Conservation (phyloP, 2,888 invertebrate genomes). For the Phyllotreta cruciferae region DNA sequence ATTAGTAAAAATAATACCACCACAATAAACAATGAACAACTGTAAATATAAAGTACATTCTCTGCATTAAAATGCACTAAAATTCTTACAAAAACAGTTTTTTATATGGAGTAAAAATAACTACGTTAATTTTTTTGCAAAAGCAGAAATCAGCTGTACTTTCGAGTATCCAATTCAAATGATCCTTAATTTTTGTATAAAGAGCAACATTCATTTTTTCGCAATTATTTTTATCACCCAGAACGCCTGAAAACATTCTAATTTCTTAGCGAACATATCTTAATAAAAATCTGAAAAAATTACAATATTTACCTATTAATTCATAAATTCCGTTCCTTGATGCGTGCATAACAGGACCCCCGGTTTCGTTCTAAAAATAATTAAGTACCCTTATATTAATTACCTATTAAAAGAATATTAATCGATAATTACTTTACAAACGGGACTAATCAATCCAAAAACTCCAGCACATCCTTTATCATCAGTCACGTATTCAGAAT, state of each 20-base stretch:
- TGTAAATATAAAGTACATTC: no score
- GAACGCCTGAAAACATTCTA: conserved; percentile 56
- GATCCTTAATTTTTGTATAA: conserved; percentile 63
- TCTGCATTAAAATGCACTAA: no score
- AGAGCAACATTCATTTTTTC: conserved; percentile 59
- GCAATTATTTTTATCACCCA: conserved; percentile 64
- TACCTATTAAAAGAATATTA: conserved; percentile 14
- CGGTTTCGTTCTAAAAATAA: conserved; percentile 63
- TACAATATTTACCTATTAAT: conserved; percentile 60
- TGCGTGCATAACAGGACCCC: conserved; percentile 64
- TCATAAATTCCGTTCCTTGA: conserved; percentile 62
- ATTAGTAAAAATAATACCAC: no score
- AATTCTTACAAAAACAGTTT: conserved; percentile 1
- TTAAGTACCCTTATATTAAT: conserved; percentile 1
- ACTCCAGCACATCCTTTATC: conserved; percentile 68
- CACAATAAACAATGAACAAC: no score
- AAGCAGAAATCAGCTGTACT: conserved; percentile 66
- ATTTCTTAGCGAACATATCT: background rate
- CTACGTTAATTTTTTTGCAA: conserved; percentile 54
- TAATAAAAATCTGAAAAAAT: conserved; percentile 18
- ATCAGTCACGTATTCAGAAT: conserved; percentile 55
- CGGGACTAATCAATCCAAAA: conserved; percentile 60
- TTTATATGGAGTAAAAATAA: background rate
- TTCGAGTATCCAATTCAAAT: conserved; percentile 66
- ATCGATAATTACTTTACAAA: conserved; percentile 61